Evolutionary conservation across 1,140 invertebrate genomes (phyloP).

Genomic region (Scaptomyza pallida): DNA sequence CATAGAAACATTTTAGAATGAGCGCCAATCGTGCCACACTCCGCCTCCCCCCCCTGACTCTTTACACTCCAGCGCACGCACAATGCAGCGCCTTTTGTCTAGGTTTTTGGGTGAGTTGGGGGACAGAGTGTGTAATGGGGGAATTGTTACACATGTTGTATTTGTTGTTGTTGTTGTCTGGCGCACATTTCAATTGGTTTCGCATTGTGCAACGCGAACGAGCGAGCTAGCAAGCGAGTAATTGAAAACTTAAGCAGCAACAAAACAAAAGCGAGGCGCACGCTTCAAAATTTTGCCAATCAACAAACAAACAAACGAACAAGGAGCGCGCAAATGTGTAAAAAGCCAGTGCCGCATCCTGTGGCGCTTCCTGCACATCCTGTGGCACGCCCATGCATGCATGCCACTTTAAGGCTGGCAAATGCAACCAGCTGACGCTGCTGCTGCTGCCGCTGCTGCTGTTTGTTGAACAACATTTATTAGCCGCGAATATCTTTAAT

Average conservation of each 20-base stretch:
- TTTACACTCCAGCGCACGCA: slow-evolving; percentile 67
- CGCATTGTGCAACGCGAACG: slow-evolving; percentile 59
- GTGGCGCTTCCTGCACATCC: slow-evolving; percentile 56
- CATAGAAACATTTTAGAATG: slow-evolving; percentile 20
- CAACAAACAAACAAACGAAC: slow-evolving; percentile 60
- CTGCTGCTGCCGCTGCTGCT: slow-evolving; percentile 36
- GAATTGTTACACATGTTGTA: slow-evolving; percentile 12
- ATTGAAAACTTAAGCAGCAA: slow-evolving; percentile 75
- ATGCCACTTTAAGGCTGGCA: neutral
- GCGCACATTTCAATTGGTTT: slow-evolving; percentile 69
- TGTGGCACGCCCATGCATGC: slow-evolving; percentile 44
- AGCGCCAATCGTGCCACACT: neutral
- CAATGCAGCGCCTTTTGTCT: slow-evolving; percentile 70
- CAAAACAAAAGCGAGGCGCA: slow-evolving; percentile 31
- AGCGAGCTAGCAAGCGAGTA: slow-evolving; percentile 53
- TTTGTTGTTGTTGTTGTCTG: slow-evolving; percentile 48
- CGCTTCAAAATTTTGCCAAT: slow-evolving; percentile 69
- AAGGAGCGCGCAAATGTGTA: slow-evolving; percentile 36
- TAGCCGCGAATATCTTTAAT: slow-evolving; percentile 77
- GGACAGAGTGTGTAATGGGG: neutral
- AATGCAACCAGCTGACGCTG: too few relatives aligned
- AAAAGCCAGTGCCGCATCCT: slow-evolving; percentile 46
- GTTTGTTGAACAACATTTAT: slow-evolving; percentile 76
- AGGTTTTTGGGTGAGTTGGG: slow-evolving; percentile 9
- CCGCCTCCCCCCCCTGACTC: slow-evolving; percentile 22